Base-by-base conservation (phyloP, 1,140 invertebrate species). In the Brachystomella parvula region DNA sequence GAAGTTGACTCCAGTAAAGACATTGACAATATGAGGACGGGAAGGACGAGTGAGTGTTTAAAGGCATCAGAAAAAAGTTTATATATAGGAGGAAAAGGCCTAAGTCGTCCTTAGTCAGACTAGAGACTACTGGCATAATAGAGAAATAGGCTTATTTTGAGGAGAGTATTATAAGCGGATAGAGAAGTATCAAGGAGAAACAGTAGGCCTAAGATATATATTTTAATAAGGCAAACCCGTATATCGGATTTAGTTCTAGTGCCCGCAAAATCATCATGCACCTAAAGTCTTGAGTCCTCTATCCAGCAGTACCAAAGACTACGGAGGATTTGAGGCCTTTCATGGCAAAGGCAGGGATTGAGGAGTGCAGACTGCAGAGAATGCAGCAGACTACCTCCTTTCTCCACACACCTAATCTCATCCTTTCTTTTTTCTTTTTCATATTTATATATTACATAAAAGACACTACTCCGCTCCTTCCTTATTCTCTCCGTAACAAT, bases 181-280 rank as follows among this genome's bases (percentile, higher is more conserved):
- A 66, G 44, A 66, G 32, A 66, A 58, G n/a, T 26, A 59, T 33
- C 32, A 53, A 56, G 19, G 24, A n/a, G 39, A 59, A 57, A 66
- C 61, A 64, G 44, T 64, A 49, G 47, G 67, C 47, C 39, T 64
- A 68, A 71, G 70, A 71, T 68, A 68, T 53, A 53, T 61, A 71
- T 71, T 71, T 71, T 71, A 71, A 71, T 71, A 71, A 71, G 70
- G 66, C 70, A 71, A 66, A 66, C 70, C 66, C 29, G 62, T 66
- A 63, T 69, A 65, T 59, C 61, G 59, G 68, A 69, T 66, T 70
- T 70, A 70, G 30, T 15, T 24, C 49, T 24, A 53, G 49, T 53
- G 49, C 49, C 49, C 49, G 49, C 49, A 53, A 53, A 17, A 17
- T 53, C 24, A 12, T 26, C 12, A 6, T 53, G 49, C 49, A 6